Base-by-base conservation (phyloP, 2,797 vertebrate species). In the Limosa lapponica region DNA sequence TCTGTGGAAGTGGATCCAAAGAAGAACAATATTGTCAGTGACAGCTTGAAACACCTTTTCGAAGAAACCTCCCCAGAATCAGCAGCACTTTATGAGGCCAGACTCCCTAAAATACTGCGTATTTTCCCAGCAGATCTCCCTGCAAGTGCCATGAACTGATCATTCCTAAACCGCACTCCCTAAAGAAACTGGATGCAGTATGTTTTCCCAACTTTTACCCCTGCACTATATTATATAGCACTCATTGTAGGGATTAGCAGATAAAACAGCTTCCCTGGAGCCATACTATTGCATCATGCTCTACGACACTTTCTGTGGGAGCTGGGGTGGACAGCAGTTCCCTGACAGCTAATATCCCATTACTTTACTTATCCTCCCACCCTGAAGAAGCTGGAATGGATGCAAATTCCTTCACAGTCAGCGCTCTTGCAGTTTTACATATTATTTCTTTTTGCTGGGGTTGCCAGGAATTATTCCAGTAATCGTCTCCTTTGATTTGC, bases 1-100 rank as follows among this genome's bases (percentile, higher is more conserved):
- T 99, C 99, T 99, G 98, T 58, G 39, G 85, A 54, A 86, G 48
- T 16, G 34, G 87, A 91, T 64, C 57, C 46, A 67, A 65, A 52
- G 51, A 79, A 74, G 67, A 93, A 70, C 4, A n/a, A 28, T 48
- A 54, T 52, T 52, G 46, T 95, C 58, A 94, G 90, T 48, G 85
- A 44, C 43, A 57, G 77, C 32, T 25, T 70, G n/a, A 82, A 78
- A 55, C 32, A 77, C 23, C 36, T 78, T 82, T 69, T 61, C 44
- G 48, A 37, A 22, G 65, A 78, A 75, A 87, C 11, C 43, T 86
- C 48, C 36, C 61, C 67, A 59, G 59, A 79, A 69, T 22, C 41
- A 86, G 49, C 67, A 87, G 83, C 41, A 54, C 25, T 66, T 90
- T 22, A 44, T 69, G 25, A 78, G 49, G 49, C 28, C 58, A 57